Percentiles rank a stretch among this genome's conserved stretches.
phyloP scores from a whole-genome alignment of 1,140 invertebrate species.

The Caerostris darwini region DNA sequence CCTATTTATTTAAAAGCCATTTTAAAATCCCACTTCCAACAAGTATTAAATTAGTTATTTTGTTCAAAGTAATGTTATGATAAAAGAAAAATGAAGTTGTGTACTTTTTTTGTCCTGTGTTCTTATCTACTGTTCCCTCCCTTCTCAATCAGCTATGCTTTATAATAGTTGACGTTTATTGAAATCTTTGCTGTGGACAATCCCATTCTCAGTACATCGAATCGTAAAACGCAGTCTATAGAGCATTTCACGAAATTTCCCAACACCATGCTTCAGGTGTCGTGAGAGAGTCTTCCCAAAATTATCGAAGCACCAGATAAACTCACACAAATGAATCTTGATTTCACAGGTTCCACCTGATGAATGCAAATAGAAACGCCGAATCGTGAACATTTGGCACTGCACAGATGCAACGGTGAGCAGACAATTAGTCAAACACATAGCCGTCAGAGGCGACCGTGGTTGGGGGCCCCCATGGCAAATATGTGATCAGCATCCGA shows the following conservation, averaged over 20 bases:
- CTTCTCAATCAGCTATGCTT: no score
- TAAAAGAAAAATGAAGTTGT: no score
- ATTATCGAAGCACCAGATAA: neutral
- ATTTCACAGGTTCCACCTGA: neutral
- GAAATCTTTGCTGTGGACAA: no score
- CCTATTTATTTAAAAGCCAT: no score
- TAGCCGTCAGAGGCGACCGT: neutral
- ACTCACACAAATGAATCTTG: slow-evolving; percentile 42
- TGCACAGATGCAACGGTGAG: slow-evolving; percentile 52
- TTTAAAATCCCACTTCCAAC: no score
- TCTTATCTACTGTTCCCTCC: no score
- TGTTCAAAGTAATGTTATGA: no score
- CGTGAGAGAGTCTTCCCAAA: neutral
- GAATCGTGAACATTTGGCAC: neutral
- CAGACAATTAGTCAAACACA: slow-evolving; percentile 68
- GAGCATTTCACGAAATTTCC: neutral
- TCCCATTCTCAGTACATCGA: no score
- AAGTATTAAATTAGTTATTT: no score
- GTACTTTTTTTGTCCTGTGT: no score
- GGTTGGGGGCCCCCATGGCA: slow-evolving; percentile 27
- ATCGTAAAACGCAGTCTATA: neutral
- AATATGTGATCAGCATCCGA: slow-evolving; percentile 71
- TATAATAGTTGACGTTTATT: no score
- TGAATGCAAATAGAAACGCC: slow-evolving; percentile 58
- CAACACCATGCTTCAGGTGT: neutral